Evolutionary conservation across 2,888 invertebrate species (phyloP).

Genomic region (Chydorus sphaericus): DNA sequence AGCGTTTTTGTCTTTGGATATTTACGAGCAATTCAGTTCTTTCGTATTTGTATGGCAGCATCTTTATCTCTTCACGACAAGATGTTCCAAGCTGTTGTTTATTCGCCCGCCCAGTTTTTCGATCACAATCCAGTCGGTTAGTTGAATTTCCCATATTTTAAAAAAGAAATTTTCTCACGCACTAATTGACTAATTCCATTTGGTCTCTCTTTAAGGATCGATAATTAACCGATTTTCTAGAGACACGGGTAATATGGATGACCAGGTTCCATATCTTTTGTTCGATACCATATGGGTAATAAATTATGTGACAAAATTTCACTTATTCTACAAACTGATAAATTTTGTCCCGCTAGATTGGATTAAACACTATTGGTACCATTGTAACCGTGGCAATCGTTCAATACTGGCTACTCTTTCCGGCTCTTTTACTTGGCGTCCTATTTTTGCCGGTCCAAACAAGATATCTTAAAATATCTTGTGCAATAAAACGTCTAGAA

Average conservation of each 20-base stretch:
- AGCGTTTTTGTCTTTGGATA: constrained; percentile 24
- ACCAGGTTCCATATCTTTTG: background rate
- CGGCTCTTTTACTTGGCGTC: constrained; percentile 27
- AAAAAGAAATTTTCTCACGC: too few species aligned
- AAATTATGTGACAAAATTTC: constrained; percentile 25
- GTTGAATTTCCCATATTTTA: too few species aligned
- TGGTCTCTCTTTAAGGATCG: constrained; percentile 22
- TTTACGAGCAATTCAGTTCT: constrained; percentile 29
- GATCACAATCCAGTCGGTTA: constrained; percentile 77
- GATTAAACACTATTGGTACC: constrained; percentile 28
- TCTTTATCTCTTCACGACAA: constrained; percentile 32
- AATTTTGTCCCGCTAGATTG: constrained; percentile 17
- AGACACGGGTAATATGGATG: constrained; percentile 8
- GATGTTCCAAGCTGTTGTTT: constrained; percentile 34
- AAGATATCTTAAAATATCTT: constrained; percentile 32
- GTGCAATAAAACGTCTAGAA: constrained; percentile 35
- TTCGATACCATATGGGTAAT: constrained; percentile 23
- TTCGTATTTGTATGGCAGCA: constrained; percentile 28
- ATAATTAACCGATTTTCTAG: constrained; percentile 4
- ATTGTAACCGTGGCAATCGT: constrained; percentile 28
- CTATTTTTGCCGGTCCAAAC: constrained; percentile 30
- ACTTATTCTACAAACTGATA: background rate
- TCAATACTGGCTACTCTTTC: constrained; percentile 28
- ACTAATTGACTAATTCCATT: too few species aligned
- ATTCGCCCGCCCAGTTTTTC: constrained; percentile 48